Evolutionary conservation across 1,140 invertebrate genomes (phyloP).

Genomic region (Teleopsis dalmanni): DNA sequence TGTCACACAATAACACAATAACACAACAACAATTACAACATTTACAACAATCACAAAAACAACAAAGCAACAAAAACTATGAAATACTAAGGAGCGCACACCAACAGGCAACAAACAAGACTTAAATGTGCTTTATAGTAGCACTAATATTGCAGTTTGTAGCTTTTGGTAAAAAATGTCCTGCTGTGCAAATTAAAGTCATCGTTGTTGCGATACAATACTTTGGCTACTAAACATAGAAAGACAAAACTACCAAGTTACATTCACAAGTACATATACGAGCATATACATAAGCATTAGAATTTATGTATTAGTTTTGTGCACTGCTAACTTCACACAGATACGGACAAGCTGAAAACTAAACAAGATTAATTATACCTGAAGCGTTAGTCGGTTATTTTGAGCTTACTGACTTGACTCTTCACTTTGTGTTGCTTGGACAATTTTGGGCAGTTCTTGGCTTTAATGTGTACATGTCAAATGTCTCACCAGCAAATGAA

Average conservation of each 20-base stretch:
- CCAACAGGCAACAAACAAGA: too few relatives aligned
- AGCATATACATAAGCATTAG: not conserved
- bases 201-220: conserved; percentile 14
- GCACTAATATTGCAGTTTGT: too few relatives aligned
- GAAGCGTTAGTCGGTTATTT: conserved; percentile 34
- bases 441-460: too few relatives aligned
- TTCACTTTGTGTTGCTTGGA: too few relatives aligned
- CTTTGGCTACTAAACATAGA: not conserved
- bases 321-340: not conserved
- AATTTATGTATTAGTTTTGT: not conserved
- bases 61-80: too few relatives aligned
- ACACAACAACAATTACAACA: too few relatives aligned
- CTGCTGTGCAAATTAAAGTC: conserved; percentile 38
- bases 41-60: too few relatives aligned
- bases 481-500: too few relatives aligned
- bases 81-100: too few relatives aligned
- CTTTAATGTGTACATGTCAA: too few relatives aligned
- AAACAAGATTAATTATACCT: conserved; percentile 44
- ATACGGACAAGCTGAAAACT: conserved; percentile 7
- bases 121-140: too few relatives aligned
- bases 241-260: not conserved
- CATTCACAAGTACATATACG: not conserved
- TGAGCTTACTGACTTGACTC: conserved; percentile 7
- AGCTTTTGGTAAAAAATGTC: conserved; percentile 33
- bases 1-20: too few relatives aligned